A percentile compares a stretch with the other conserved stretches of the same genome.
phyloP scores from a whole-genome alignment of 1,140 invertebrate genomes.

The Papilio aristodemus region DNA sequence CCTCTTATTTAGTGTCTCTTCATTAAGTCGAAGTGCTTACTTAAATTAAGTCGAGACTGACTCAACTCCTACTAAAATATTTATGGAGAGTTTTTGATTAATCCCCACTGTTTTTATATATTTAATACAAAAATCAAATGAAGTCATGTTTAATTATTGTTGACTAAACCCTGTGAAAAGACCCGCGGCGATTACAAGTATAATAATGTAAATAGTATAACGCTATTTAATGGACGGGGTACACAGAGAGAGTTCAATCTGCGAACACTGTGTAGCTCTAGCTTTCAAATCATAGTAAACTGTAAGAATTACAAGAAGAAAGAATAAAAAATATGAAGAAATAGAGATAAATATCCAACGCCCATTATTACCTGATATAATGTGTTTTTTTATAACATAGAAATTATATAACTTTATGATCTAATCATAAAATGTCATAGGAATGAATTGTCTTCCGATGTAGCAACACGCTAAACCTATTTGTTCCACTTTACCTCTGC shows the following conservation, averaged over 20 bases:
- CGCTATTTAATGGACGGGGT: too few relatives aligned
- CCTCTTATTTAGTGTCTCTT: conserved; percentile 61
- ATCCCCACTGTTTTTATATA: not conserved
- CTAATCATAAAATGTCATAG: conserved; percentile 40
- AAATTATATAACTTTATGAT: conserved; percentile 5
- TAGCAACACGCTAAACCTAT: conserved; percentile 51
- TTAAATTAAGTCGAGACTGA: conserved; percentile 63
- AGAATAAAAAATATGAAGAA: too few relatives aligned
- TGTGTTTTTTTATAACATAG: not conserved
- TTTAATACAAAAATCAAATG: not conserved
- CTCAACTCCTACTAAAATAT: conserved; percentile 43
- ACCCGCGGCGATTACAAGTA: too few relatives aligned
- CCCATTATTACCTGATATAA: not conserved
- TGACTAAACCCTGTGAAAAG: too few relatives aligned
- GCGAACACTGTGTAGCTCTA: too few relatives aligned
- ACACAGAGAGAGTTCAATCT: too few relatives aligned
- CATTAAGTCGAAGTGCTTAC: conserved; percentile 64
- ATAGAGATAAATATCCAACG: too few relatives aligned
- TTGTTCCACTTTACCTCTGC: conserved; percentile 69
- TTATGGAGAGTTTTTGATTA: conserved; percentile 4
- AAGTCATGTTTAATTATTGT: too few relatives aligned
- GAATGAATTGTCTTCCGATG: conserved; percentile 55
- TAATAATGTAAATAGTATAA: too few relatives aligned
- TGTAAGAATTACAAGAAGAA: too few relatives aligned
- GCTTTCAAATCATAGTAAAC: too few relatives aligned